Evolutionary conservation across 2,113 vertebrate species (phyloP), one percentile per base, ranked within the genome.

Genomic region (Platysternon megacephalum): DNA sequence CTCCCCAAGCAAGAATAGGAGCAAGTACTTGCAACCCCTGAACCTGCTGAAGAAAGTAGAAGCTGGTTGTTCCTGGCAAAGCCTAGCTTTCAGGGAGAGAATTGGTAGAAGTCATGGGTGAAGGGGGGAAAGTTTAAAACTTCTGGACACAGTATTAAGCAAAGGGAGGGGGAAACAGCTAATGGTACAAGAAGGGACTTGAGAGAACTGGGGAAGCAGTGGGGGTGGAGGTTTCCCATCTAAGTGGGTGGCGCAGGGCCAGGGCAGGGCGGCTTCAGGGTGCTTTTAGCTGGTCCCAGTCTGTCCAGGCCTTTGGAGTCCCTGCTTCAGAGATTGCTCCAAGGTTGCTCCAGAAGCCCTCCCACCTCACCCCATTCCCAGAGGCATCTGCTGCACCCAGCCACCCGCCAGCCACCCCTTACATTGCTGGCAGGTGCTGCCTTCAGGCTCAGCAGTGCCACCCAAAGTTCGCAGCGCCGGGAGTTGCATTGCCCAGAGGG

Each of bases 321-420:
- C 21, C 17, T 35, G 35, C 1, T 28, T 17, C 11, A 56, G 28
- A 35, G 10, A 22, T 1, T 1, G 42, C 42, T 26, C 2, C 8
- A 2, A 11, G 19, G 24, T 48, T n/a, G 74, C 44, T 1, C 46
- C 6, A 26, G 29, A 39, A 11, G 12, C 32, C 29, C 28, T 6
- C 29, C 5, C 11, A 11, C 61, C 12, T 3, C 29, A 0, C 1
- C 21, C 58, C 39, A 7, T 6, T 9, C 1, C 5, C 24, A 44
- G 46, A 48, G 14, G 61, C 61, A 68, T 9, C 8, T 5, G 56
- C 56, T 58, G 11, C 26, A 29, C 14, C 8, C 14, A 11, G 28
- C 35, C 32, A 13, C 8, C 52, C 22, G 6, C 28, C 10, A 52
- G 26, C 35, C 1, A 24, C 44, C 14, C 4, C 74, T 91, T 86